These are phyloP conservation scores for Helogale parvula DNA, from an alignment of 2,113 vertebrate genomes.

Conservation along the genomic window DNA sequence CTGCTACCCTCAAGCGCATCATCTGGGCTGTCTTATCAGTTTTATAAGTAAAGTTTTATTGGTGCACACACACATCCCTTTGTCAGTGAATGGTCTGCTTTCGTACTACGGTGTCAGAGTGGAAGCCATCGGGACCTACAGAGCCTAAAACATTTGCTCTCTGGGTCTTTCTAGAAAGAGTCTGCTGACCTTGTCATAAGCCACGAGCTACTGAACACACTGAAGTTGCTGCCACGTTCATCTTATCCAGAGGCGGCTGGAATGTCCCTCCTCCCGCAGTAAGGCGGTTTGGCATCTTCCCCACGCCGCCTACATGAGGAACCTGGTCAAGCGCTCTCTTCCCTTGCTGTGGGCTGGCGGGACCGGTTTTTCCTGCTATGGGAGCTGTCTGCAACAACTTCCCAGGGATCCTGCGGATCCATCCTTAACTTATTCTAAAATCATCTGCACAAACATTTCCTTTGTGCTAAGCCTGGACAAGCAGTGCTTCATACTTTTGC, in stretches of 20 bases:
- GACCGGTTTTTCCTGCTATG: neutral
- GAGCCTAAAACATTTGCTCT: neutral
- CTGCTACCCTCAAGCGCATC: neutral
- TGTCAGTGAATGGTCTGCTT: neutral
- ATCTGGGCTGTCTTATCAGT: neutral
- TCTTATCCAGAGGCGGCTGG: neutral
- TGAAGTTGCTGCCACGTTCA: neutral
- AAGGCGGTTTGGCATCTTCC: neutral
- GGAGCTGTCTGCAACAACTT: neutral
- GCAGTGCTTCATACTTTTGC: neutral
- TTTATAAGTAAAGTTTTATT: neutral
- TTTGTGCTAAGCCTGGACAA: neutral
- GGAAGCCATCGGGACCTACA: neutral
- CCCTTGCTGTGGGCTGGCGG: neutral
- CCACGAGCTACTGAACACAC: neutral
- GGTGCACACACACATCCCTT: neutral
- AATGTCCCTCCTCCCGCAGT: neutral
- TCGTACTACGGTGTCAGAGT: fast-evolving
- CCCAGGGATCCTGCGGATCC: neutral
- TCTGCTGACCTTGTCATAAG: neutral
- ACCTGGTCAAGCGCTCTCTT: neutral
- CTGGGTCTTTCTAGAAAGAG: neutral
- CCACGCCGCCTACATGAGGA: neutral
- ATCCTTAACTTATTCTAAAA: neutral
- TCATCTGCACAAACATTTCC: neutral